phyloP scores from a whole-genome alignment of 2,888 invertebrate genomes.

The Nineta flava region DNA sequence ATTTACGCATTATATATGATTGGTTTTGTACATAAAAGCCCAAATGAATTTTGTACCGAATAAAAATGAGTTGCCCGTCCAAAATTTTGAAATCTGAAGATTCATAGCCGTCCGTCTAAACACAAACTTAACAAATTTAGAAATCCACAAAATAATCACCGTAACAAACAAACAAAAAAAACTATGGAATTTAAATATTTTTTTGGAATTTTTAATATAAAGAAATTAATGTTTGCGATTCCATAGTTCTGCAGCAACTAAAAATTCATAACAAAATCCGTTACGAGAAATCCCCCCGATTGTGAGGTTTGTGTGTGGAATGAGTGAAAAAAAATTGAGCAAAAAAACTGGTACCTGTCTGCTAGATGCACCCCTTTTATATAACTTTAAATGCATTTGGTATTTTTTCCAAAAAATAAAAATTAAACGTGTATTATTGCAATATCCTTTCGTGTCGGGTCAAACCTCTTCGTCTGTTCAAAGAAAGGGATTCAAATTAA shows the following conservation, averaged over 20 bases:
- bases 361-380: neutral
- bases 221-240: neutral
- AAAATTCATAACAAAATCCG: constrained; percentile 2
- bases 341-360: constrained; percentile 3
- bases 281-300: neutral
- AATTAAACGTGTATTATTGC: neutral
- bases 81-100: neutral
- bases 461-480: neutral
- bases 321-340: neutral
- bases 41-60: neutral
- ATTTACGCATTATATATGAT: neutral
- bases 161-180: neutral
- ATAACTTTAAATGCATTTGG: no score
- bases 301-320: neutral
- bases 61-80: neutral
- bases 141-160: neutral
- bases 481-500: neutral
- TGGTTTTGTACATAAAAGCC: neutral
- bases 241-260: constrained; percentile 1
- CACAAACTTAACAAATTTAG: neutral
- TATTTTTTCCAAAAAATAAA: no score
- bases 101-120: neutral
- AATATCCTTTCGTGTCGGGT: neutral
- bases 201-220: no score
- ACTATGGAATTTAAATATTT: no score